Evolutionary conservation across 2,888 invertebrate species (phyloP).

Genomic region (Nezara viridula): DNA sequence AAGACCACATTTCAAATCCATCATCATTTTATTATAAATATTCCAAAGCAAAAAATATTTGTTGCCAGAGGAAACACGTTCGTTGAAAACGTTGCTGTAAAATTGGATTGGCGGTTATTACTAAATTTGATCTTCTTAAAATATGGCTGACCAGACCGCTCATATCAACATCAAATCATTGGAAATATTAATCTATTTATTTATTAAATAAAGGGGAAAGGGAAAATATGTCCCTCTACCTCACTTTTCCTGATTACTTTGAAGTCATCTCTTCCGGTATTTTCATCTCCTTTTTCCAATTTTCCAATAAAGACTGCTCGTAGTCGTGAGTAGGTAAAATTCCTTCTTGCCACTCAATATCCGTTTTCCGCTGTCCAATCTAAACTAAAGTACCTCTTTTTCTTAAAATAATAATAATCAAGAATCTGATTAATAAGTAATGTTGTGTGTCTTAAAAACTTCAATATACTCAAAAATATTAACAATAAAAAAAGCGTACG

Average conservation of each 20-base stretch:
- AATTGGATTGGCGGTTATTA: not conserved
- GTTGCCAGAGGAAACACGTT: no score
- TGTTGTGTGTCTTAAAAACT: no score
- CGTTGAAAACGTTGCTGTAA: no score
- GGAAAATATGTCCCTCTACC: not conserved
- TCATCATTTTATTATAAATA: not conserved
- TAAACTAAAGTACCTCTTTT: not conserved
- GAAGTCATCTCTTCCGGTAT: constrained; percentile 14
- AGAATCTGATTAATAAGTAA: no score
- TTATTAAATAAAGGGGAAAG: not conserved
- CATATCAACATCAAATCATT: constrained; percentile 8
- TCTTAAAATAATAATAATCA: not conserved
- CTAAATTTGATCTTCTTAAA: not conserved
- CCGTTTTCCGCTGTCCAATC: not conserved
- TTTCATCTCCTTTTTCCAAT: constrained; percentile 25
- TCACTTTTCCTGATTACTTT: constrained; percentile 8
- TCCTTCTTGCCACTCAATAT: constrained; percentile 1
- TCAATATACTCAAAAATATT: no score
- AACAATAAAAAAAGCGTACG: no score
- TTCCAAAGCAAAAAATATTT: not conserved
- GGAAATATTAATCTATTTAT: constrained; percentile 4
- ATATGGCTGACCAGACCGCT: not conserved
- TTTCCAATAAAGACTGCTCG: not conserved
- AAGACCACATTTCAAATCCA: no score
- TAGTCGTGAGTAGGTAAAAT: constrained; percentile 4